phyloP scores from a whole-genome alignment of 2,888 invertebrate genomes.

The Tipula vernalis region DNA sequence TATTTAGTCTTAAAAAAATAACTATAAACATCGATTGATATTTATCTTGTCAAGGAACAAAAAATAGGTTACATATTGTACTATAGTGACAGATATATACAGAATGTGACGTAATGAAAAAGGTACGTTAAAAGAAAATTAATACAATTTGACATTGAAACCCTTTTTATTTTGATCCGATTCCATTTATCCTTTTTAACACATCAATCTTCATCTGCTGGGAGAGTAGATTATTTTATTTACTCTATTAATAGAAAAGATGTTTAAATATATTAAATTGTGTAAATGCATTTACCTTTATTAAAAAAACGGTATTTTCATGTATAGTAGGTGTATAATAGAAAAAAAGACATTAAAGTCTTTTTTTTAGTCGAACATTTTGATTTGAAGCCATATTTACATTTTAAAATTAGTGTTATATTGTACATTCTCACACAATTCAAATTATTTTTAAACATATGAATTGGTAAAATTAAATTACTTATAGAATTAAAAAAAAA shows the following conservation, averaged over 20 bases:
- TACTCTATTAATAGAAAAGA: neutral
- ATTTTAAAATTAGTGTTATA: too few relatives aligned
- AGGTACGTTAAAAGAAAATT: neutral
- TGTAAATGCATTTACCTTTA: too few relatives aligned
- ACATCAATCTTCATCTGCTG: neutral
- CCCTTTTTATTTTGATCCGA: neutral
- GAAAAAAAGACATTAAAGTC: too few relatives aligned
- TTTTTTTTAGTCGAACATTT: too few relatives aligned
- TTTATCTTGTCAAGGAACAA: neutral
- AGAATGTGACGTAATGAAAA: neutral
- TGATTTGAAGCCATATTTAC: too few relatives aligned
- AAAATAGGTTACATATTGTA: neutral
- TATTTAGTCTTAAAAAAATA: neutral
- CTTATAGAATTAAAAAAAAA: too few relatives aligned
- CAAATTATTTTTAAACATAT: too few relatives aligned
- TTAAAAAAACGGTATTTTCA: too few relatives aligned
- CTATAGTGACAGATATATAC: neutral
- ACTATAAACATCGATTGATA: neutral
- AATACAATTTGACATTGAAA: neutral
- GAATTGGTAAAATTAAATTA: too few relatives aligned
- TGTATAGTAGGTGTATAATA: too few relatives aligned
- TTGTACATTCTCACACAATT: too few relatives aligned
- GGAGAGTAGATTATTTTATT: neutral
- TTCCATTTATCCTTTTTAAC: neutral
- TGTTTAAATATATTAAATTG: too few relatives aligned